These are phyloP conservation scores for Drosophila anomelani DNA, from an alignment of 2,888 invertebrate species.

Conservation along the genomic window DNA sequence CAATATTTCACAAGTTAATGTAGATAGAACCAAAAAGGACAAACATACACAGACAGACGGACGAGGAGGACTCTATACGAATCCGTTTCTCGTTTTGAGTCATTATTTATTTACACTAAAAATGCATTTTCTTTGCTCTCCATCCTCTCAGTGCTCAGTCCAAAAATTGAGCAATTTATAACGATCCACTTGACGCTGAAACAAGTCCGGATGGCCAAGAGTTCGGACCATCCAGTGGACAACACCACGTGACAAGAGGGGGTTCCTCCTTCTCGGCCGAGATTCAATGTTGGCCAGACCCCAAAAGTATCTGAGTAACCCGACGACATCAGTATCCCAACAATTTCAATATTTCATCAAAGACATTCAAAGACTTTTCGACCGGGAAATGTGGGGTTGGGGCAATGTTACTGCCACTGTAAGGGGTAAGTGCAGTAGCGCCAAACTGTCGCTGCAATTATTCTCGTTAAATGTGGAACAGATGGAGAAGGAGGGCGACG, in stretches of 20 bases:
- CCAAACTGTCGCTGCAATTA: conserved; percentile 79
- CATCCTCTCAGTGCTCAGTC: conserved; percentile 3
- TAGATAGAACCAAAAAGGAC: background rate
- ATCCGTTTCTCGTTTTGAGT: conserved; percentile 52
- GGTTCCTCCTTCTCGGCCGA: conserved; percentile 32
- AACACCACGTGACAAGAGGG: conserved; percentile 63
- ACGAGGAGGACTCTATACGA: conserved; percentile 9
- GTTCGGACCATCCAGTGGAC: conserved; percentile 18
- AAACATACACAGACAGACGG: background rate
- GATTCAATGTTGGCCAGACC: conserved; percentile 73
- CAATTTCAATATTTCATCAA: conserved; percentile 80
- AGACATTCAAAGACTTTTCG: conserved; percentile 70
- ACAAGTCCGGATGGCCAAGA: conserved; percentile 31
- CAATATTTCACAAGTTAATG: conserved; percentile 44
- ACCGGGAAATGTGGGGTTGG: conserved; percentile 1
- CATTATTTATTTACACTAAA: conserved; percentile 80
- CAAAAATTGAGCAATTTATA: conserved; percentile 77
- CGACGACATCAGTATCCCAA: conserved; percentile 52
- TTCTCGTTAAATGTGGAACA: conserved; percentile 77
- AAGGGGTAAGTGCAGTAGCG: conserved; percentile 76
- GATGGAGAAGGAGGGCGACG: conserved; percentile 25
- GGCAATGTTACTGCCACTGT: conserved; percentile 30
- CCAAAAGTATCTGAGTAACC: conserved; percentile 52
- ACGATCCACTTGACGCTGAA: conserved; percentile 75
- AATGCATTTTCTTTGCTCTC: conserved; percentile 76